Evolutionary conservation across 2,888 invertebrate genomes (phyloP).

Genomic region (Scaptomyza reducta): DNA sequence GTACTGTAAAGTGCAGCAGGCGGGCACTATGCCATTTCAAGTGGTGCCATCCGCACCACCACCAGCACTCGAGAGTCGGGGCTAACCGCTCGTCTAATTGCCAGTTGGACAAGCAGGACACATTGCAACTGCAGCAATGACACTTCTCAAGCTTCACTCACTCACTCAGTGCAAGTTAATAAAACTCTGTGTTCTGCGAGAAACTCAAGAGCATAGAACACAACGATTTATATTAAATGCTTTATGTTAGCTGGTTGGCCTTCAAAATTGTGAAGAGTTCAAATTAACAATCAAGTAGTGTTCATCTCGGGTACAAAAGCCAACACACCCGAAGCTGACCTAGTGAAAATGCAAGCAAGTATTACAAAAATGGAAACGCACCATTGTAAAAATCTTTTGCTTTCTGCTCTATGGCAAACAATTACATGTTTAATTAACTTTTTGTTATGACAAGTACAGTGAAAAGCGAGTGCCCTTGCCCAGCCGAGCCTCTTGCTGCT

Average conservation of each 20-base stretch:
- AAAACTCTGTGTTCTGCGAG: constrained; percentile 12
- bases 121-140: constrained; percentile 28
- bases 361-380: constrained; percentile 13
- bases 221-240: constrained; percentile 3
- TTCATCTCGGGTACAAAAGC: not conserved
- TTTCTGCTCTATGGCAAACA: constrained; percentile 53
- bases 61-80: not conserved
- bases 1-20: constrained; percentile 48
- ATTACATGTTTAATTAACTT: constrained; percentile 78
- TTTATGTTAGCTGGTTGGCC: not conserved
- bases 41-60: not conserved
- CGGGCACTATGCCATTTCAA: constrained; percentile 21
- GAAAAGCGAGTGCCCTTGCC: constrained; percentile 6
- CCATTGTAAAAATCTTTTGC: constrained; percentile 50
- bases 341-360: constrained; percentile 1
- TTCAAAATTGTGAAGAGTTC: not conserved
- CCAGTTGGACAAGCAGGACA: constrained; percentile 35
- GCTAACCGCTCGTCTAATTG: constrained; percentile 57
- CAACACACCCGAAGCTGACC: constrained; percentile 18
- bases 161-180: constrained; percentile 23
- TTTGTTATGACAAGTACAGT: constrained; percentile 65
- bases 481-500: not conserved
- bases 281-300: not conserved
- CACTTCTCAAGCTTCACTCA: constrained; percentile 12
- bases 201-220: not conserved